phyloP scores from a whole-genome alignment of 2,888 invertebrate genomes.

The Drosophila barbarae region DNA sequence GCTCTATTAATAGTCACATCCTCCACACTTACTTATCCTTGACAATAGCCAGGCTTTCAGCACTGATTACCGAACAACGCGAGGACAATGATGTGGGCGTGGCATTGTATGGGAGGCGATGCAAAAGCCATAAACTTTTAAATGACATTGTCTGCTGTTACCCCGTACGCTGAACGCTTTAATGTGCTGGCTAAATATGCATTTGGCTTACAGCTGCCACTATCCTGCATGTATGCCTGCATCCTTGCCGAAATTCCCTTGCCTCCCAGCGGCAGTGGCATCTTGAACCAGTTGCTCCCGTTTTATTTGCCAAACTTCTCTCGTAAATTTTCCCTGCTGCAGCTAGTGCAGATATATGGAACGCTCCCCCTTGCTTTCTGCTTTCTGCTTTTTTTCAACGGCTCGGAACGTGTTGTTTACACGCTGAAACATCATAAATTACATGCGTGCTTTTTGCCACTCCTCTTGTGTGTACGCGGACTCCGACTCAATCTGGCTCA shows the following conservation, averaged over 20 bases:
- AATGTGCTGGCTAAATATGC: constrained; percentile 66
- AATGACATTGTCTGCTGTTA: constrained; percentile 54
- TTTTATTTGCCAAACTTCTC: constrained; percentile 49
- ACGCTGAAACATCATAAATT: constrained; percentile 75
- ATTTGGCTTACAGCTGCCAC: constrained; percentile 52
- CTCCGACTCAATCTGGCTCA: constrained; percentile 62
- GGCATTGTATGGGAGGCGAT: constrained; percentile 39
- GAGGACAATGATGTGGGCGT: constrained; percentile 18
- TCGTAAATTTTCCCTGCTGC: constrained; percentile 33
- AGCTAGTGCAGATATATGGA: constrained; percentile 41
- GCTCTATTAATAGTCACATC: neutral
- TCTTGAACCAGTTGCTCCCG: constrained; percentile 34
- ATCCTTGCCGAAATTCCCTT: neutral
- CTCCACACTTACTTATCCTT: neutral
- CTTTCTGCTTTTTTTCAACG: constrained; percentile 30
- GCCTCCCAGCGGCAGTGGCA: constrained; percentile 8
- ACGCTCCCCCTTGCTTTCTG: constrained; percentile 11
- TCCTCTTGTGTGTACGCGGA: constrained; percentile 67
- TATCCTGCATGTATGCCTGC: constrained; percentile 27
- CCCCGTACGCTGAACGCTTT: constrained; percentile 52
- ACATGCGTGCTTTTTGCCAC: constrained; percentile 72
- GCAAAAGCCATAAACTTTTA: constrained; percentile 60
- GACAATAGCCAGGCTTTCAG: constrained; percentile 7
- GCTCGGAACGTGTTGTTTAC: constrained; percentile 72
- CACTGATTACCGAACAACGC: constrained; percentile 18